These are phyloP conservation scores for Megalopta genalis DNA, from an alignment of 1,140 invertebrate genomes.

Conservation along the genomic window DNA sequence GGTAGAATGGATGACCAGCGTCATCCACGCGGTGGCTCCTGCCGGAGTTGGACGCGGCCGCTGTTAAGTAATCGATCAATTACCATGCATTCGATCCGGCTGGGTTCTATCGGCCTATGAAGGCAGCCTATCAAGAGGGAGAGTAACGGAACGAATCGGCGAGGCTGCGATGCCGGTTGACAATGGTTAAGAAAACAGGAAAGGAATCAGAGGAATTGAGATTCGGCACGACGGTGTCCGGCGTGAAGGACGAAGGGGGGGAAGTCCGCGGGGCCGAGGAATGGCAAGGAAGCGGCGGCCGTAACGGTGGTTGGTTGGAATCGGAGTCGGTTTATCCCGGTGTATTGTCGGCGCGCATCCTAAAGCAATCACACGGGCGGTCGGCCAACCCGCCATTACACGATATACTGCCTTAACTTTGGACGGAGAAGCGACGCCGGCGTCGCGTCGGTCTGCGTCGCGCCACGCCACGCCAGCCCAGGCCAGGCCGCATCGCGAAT, in stretches of 20 bases:
- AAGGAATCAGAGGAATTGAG: background rate
- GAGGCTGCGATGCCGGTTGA: background rate
- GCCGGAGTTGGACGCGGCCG: too few species aligned
- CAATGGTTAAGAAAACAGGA: background rate
- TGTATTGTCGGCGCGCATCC: slow-evolving; percentile 67
- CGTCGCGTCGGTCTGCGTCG: slow-evolving; percentile 28
- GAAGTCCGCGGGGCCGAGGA: background rate
- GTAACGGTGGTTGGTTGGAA: slow-evolving; percentile 49
- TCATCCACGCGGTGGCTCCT: too few species aligned
- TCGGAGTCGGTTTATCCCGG: slow-evolving; percentile 50
- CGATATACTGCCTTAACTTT: slow-evolving; percentile 73
- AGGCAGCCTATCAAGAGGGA: too few species aligned
- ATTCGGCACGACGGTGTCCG: background rate
- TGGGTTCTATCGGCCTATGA: too few species aligned
- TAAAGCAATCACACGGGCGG: slow-evolving; percentile 79
- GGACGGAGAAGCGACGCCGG: slow-evolving; percentile 69
- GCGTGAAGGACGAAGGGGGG: background rate
- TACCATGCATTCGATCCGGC: too few species aligned
- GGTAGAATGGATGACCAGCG: too few species aligned
- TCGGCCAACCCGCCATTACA: slow-evolving; percentile 67
- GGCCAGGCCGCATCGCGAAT: slow-evolving; percentile 48
- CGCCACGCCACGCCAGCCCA: slow-evolving; percentile 31
- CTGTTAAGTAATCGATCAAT: too few species aligned
- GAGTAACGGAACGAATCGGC: background rate
- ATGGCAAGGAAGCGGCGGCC: background rate